Base-by-base conservation (phyloP, 1,140 invertebrate genomes). In the Aradophagus sp. region DNA sequence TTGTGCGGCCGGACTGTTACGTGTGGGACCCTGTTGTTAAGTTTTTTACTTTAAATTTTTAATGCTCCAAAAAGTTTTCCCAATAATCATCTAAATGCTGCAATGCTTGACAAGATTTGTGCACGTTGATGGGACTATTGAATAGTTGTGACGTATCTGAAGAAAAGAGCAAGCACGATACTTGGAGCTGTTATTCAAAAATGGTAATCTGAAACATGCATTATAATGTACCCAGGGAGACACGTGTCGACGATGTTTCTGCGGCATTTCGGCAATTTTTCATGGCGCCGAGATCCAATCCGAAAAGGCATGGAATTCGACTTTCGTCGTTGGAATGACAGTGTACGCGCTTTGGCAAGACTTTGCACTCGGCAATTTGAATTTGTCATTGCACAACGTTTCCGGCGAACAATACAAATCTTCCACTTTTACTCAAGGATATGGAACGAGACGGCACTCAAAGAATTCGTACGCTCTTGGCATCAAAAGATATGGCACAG, bases 311-410 rank as follows among this genome's bases (percentile, higher is more conserved):
- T 7, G 34, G 35, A n/a, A 50, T 34, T 20, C 62, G 55, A 47
- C 69, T 72, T 13, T 31, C 41, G 17, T 39, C n/a, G 29, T 48
- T 85, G 71, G 27, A 63, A 82, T 17, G 79, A 83, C 3, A 52
- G 77, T 17, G 20, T 76, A 10, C 74, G 79, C 23, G 56, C 13
- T 0, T 1, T 84, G 0, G 59, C 74, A 1, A 84, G 83, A 65
- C 76, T 84, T 32, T 91, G 89, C 84, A 80, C 84, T 4, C 84
- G 82, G 67, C 90, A 91, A 66, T 90, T 88, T 68, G 89, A 91
- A 79, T 91, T 87, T 59, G 87, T 91, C 2, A 65, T 89, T 13
- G 90, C 89, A 3, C 89, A 91, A 72, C 84, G 88, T 10, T 76
- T 91, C 0, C 80, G 89, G 31, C 85, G 89, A 26, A 86, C 87